Base-by-base conservation (phyloP, 2,888 invertebrate genomes). In the Mamestra brassicae region DNA sequence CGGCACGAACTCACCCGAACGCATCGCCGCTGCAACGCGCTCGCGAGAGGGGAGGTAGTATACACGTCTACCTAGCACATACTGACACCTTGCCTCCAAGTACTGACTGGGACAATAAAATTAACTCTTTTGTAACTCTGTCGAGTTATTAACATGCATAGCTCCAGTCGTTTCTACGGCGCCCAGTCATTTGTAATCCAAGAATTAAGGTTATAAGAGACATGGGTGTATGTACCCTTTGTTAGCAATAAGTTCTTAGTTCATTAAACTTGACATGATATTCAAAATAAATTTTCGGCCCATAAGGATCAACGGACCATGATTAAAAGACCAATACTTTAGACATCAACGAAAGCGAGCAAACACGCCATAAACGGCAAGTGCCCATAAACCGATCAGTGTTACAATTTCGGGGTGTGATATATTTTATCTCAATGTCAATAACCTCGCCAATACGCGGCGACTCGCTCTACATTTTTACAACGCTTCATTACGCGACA, bases 351-450 rank as follows among this genome's bases (percentile, higher is more conserved):
- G 54, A 45, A 68, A 50, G 62, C 54, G 45, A 65, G 10, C 50
- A 62, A 26, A 26, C n/a, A 15, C 7, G 69, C 13, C 52, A 58
- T 42, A 42, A 45, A 26, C 11, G 71, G 82, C 69, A 67, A 71
- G 65, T 55, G 64, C 13, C 63, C 65, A 72, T 70, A 75, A 85
- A 84, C 57, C 68, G 75, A 77, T 78, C 72, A 76, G 81, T 84
- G 85, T 83, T 80, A 79, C 80, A 84, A 62, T 80, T 83, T 72
- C 68, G 75, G 83, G 76, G 80, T 83, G 85, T 84, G 89, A 87
- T 87, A 87, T 84, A 85, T 83, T 88, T 91, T 93, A 94, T 93
- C 93, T 89, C 88, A 89, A 89, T 88, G 93, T 93, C 93, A 93
- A 92, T 87, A 90, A 93, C 93, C 93, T 90, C 90, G 90, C 88